Evolutionary conservation across 2,888 invertebrate genomes (phyloP).

Genomic region (Amphipyra tragopoginis): DNA sequence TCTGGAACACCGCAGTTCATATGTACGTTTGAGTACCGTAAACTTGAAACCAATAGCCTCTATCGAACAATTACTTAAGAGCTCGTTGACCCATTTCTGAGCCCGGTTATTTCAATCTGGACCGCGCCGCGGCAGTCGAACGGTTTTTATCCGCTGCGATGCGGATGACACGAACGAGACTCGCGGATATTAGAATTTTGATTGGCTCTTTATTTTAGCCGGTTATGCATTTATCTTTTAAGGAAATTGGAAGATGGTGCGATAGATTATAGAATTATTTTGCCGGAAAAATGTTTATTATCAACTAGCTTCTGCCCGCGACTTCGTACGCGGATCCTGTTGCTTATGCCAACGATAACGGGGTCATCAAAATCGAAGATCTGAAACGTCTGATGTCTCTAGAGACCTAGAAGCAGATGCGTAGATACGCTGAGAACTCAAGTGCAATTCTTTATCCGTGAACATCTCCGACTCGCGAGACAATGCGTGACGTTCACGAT

Average conservation of each 20-base stretch:
- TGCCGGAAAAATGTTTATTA: slow-evolving; percentile 14
- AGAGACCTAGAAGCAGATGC: too few relatives aligned
- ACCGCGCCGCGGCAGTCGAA: slow-evolving; percentile 50
- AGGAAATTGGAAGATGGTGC: slow-evolving; percentile 51
- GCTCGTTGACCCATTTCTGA: slow-evolving; percentile 78
- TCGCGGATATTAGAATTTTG: slow-evolving; percentile 70
- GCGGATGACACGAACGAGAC: slow-evolving; percentile 60
- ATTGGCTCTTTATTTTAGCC: slow-evolving; percentile 62
- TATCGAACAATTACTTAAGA: slow-evolving; percentile 78
- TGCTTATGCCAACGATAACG: too few relatives aligned
- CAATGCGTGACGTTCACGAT: too few relatives aligned
- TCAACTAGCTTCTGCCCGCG: too few relatives aligned
- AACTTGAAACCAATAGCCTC: slow-evolving; percentile 63
- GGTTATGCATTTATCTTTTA: slow-evolving; percentile 51
- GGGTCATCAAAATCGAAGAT: too few relatives aligned
- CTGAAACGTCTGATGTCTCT: too few relatives aligned
- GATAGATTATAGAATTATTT: slow-evolving; percentile 15
- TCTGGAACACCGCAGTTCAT: slow-evolving; percentile 20
- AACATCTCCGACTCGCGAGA: too few relatives aligned
- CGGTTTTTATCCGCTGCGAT: slow-evolving; percentile 62
- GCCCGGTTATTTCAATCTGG: slow-evolving; percentile 67
- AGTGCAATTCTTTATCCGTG: too few relatives aligned
- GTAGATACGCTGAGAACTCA: too few relatives aligned
- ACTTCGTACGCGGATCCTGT: too few relatives aligned
- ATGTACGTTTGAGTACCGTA: slow-evolving; percentile 34